Evolutionary conservation across 2,113 vertebrate genomes (phyloP).

Genomic region (Sorex fumeus): DNA sequence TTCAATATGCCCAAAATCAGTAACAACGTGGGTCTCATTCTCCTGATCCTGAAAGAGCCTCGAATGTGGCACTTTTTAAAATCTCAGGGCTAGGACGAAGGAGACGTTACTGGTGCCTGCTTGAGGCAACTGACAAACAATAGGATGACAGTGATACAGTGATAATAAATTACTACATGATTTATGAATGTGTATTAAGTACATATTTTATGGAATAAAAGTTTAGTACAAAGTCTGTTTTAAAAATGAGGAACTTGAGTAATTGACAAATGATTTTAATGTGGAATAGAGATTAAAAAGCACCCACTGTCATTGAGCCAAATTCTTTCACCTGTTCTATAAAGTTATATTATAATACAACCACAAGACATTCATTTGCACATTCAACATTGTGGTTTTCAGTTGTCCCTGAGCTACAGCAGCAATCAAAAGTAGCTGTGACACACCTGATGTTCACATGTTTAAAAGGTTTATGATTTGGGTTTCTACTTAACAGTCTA

Average conservation of each 20-base stretch:
- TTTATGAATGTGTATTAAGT: too few relatives aligned
- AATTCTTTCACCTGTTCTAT: not conserved
- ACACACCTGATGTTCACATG: not conserved
- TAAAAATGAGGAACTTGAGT: constrained; percentile 1
- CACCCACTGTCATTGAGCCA: not conserved
- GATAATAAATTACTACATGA: not conserved
- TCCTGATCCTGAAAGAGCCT: too few relatives aligned
- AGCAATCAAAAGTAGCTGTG: not conserved
- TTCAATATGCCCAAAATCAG: too few relatives aligned
- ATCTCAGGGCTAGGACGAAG: too few relatives aligned
- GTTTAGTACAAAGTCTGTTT: too few relatives aligned
- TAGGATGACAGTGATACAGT: too few relatives aligned
- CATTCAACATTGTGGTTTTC: not conserved
- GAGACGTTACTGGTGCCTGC: too few relatives aligned
- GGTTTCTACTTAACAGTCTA: not conserved
- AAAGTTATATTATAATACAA: constrained; percentile 44
- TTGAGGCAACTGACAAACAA: too few relatives aligned
- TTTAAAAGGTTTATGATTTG: not conserved
- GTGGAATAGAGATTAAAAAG: not conserved
- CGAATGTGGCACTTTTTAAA: too few relatives aligned
- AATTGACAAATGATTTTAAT: not conserved
- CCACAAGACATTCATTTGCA: not conserved
- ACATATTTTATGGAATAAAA: too few relatives aligned
- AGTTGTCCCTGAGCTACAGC: not conserved
- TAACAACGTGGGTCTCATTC: too few relatives aligned